Evolutionary conservation across 2,888 invertebrate genomes (phyloP).

Genomic region (Diplolepis rosae): DNA sequence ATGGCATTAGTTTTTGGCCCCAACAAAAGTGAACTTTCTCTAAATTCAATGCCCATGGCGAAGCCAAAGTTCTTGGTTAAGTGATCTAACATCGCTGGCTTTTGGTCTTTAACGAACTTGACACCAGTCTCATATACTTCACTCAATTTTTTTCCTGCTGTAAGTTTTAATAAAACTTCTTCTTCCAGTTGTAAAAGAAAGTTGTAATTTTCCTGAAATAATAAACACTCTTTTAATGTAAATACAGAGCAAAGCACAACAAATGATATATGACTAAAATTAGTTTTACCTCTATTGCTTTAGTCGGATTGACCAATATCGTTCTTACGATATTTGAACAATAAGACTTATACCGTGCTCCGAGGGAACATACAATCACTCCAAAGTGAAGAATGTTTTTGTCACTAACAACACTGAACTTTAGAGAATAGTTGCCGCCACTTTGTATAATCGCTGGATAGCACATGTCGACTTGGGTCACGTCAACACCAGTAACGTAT

Average conservation of each 20-base stretch:
- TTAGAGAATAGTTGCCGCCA: slow-evolving; percentile 97
- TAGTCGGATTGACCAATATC: slow-evolving; percentile 93
- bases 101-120: slow-evolving; percentile 88
- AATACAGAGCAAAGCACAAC: no score
- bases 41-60: slow-evolving; percentile 98
- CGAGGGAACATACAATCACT: slow-evolving; percentile 95
- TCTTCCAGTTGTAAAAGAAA: slow-evolving; percentile 92
- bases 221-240: background rate
- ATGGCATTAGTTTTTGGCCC: slow-evolving; percentile 85
- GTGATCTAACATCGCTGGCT: slow-evolving; percentile 89
- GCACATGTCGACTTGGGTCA: slow-evolving; percentile 94
- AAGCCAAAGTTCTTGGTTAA: slow-evolving; percentile 97
- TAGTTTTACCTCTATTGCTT: slow-evolving; percentile 76
- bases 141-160: slow-evolving; percentile 87
- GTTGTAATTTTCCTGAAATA: slow-evolving; percentile 89
- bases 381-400: slow-evolving; percentile 97
- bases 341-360: slow-evolving; percentile 96
- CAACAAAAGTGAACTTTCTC: slow-evolving; percentile 94
- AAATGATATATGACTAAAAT: no score
- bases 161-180: slow-evolving; percentile 88
- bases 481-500: slow-evolving; percentile 93
- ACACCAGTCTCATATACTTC: slow-evolving; percentile 91
- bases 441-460: slow-evolving; percentile 99
- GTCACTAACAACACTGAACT: slow-evolving; percentile 96
- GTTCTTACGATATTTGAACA: slow-evolving; percentile 99